Percentiles rank a stretch among this genome's conserved stretches.
These are phyloP conservation scores for Azorinus chamasolen DNA, from an alignment of 2,888 invertebrate genomes.

Conservation along the genomic window DNA sequence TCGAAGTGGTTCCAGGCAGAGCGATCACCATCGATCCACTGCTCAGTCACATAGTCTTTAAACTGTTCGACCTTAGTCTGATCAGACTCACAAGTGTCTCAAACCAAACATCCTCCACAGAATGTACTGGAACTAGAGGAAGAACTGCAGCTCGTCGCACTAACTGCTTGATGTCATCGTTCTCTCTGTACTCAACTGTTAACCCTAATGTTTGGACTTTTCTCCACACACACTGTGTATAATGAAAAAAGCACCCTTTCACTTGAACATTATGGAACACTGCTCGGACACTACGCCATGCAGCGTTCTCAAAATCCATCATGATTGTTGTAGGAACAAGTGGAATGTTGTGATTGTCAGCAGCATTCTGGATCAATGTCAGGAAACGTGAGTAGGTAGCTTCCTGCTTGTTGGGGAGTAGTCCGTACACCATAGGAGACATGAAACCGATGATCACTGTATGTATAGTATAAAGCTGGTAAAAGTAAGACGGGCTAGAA, in stretches of 20 bases:
- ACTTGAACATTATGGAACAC: constrained; percentile 1
- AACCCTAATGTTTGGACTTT: constrained; percentile 44
- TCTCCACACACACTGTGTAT: constrained; percentile 50
- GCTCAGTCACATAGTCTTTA: constrained; percentile 10
- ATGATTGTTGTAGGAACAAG: not conserved
- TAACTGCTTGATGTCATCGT: constrained; percentile 34
- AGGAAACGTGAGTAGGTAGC: not conserved
- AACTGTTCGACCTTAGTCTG: no score
- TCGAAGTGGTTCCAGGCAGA: constrained; percentile 3
- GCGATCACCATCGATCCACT: not conserved
- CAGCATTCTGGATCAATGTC: not conserved
- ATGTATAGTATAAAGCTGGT: not conserved
- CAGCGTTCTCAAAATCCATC: constrained; percentile 3
- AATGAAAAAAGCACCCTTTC: constrained; percentile 54
- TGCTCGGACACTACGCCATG: not conserved
- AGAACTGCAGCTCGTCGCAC: constrained; percentile 33
- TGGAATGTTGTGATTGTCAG: not conserved
- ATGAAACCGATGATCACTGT: not conserved
- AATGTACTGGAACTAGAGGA: constrained; percentile 17
- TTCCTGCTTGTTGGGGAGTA: not conserved
- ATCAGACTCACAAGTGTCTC: constrained; percentile 55
- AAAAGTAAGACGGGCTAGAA: not conserved
- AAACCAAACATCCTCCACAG: no score
- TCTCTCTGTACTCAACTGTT: constrained; percentile 11
- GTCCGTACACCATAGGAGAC: constrained; percentile 5